Percentiles rank a stretch among this genome's conserved stretches.
Evolutionary conservation across 2,797 vertebrate species (phyloP).

Genomic region (Helicolenus hilgendorfi): DNA sequence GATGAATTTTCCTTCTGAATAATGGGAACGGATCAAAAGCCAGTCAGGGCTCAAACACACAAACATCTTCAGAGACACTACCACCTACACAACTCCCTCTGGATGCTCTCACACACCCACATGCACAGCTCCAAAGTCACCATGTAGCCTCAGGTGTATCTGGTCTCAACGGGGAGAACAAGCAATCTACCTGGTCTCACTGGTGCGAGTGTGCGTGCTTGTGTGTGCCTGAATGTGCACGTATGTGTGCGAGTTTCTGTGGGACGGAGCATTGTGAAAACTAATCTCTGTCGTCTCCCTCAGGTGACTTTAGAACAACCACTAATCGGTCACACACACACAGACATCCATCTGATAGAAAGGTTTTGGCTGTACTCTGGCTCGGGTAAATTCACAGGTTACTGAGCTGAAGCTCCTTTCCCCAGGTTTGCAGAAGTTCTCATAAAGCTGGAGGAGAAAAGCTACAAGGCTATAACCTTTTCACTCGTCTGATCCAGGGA

Average conservation of each 20-base stretch:
- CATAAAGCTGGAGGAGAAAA: slow-evolving; percentile 16
- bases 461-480: slow-evolving; percentile 12
- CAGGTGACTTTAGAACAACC: slow-evolving; percentile 72
- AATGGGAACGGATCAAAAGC: slow-evolving; percentile 4
- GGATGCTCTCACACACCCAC: not conserved
- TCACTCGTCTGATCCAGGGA: not conserved
- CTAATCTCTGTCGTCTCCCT: slow-evolving; percentile 69
- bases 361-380: slow-evolving; percentile 11
- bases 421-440: slow-evolving; percentile 5
- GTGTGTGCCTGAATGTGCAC: slow-evolving; percentile 1
- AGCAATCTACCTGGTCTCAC: slow-evolving; percentile 68
- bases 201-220: slow-evolving; percentile 7
- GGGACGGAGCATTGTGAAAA: slow-evolving; percentile 57
- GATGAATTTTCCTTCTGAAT: slow-evolving; percentile 14
- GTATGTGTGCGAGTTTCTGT: not conserved
- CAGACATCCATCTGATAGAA: slow-evolving; percentile 15
- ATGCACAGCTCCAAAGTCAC: slow-evolving; percentile 49
- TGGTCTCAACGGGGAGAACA: slow-evolving; percentile 60
- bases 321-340: slow-evolving; percentile 61
- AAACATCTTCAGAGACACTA: not conserved
- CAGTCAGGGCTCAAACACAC: not conserved
- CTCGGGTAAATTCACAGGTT: slow-evolving; percentile 21
- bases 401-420: slow-evolving; percentile 27
- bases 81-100: not conserved
- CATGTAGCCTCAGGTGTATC: slow-evolving; percentile 60